Conservation (phyloP, 2,797 vertebrate species). For the Sebastes taczanowskii region DNA sequence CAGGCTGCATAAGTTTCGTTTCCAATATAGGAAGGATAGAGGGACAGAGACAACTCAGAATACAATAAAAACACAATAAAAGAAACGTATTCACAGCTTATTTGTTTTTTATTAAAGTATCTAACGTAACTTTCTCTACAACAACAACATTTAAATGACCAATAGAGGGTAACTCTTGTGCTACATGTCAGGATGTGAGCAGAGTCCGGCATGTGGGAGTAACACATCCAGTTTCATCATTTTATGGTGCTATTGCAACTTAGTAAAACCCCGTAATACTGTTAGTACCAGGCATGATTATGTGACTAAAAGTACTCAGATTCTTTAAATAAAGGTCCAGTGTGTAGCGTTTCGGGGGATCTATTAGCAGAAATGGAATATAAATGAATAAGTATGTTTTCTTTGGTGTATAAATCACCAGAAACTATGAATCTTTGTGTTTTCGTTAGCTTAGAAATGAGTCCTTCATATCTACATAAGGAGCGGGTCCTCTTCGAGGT, state of each 20-base stretch:
- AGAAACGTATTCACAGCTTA: background rate
- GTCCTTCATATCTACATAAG: too few relatives aligned
- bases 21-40: background rate
- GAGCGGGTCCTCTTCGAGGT: fast-evolving
- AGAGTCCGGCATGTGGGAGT: conserved; percentile 1
- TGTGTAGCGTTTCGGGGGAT: too few relatives aligned
- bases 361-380: too few relatives aligned
- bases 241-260: background rate
- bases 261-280: background rate
- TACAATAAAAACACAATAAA: background rate
- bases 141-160: background rate
- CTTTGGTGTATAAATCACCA: too few relatives aligned
- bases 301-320: too few relatives aligned
- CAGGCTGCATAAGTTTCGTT: background rate
- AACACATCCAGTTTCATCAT: background rate
- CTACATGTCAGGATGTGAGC: background rate
- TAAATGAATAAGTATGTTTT: too few relatives aligned
- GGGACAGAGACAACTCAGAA: background rate
- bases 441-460: too few relatives aligned
- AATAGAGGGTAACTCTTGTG: conserved; percentile 20
- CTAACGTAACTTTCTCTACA: background rate
- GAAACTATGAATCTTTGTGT: fast-evolving
- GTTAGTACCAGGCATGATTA: background rate
- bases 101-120: background rate
- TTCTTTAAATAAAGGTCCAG: background rate